These are phyloP conservation scores for Heterodera schachtii DNA, from an alignment of 1,140 invertebrate genomes.

Conservation along the genomic window DNA sequence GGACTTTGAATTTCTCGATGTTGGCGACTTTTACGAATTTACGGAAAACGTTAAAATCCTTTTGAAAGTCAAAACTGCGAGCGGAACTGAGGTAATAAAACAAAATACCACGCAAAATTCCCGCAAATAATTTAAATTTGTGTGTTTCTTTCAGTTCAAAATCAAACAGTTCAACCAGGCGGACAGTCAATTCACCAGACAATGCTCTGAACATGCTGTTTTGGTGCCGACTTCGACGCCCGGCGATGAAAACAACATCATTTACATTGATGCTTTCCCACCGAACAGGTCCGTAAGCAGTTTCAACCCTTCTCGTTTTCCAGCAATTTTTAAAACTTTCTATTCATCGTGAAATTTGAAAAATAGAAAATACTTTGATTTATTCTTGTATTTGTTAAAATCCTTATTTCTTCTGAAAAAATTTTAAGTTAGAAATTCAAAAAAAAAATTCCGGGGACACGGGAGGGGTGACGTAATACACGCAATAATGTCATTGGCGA, in stretches of 20 bases:
- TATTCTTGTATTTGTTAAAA: too few species aligned
- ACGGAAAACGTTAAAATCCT: conserved; percentile 21
- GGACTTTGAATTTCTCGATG: conserved; percentile 43
- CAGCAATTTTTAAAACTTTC: too few species aligned
- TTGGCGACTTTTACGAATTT: conserved; percentile 30
- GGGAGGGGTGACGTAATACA: too few species aligned
- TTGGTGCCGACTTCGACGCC: conserved; percentile 33
- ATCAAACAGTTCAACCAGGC: conserved; percentile 18
- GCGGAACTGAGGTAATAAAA: conserved; percentile 17
- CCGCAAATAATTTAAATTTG: not conserved
- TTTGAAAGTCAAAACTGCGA: conserved; percentile 15
- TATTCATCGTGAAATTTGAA: too few species aligned
- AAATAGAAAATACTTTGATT: too few species aligned
- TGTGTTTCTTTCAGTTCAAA: conserved; percentile 26
- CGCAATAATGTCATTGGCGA: too few species aligned
- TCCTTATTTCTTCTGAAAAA: too few species aligned
- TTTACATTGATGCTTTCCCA: conserved; percentile 35
- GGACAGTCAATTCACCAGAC: conserved; percentile 1
- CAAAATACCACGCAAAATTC: not conserved
- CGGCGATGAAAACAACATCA: conserved; percentile 39
- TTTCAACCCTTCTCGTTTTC: too few species aligned
- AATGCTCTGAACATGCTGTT: conserved; percentile 26
- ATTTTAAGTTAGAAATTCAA: too few species aligned
- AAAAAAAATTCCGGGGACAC: too few species aligned
- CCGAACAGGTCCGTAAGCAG: conserved; percentile 8